Evolutionary conservation across 2,797 vertebrate genomes (phyloP), one percentile per base, ranked within the genome.

Genomic region (Picus viridis): DNA sequence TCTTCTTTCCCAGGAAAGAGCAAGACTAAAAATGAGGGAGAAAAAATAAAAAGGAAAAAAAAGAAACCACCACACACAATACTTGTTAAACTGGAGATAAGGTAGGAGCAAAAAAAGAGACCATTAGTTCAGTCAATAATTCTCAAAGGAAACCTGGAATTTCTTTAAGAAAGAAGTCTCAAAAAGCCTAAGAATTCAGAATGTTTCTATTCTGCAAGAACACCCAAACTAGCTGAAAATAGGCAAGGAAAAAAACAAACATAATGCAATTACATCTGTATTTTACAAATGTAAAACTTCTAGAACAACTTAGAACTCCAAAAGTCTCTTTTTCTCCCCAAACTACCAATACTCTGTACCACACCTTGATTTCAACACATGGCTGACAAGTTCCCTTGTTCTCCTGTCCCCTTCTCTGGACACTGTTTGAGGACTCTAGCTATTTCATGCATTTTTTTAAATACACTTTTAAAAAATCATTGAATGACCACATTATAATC

Each of bases 261-360:
- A 41, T 5, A 3, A 63, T 12, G 10, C 59, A 83, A 58, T 47
- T 65, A 41, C 0, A 0, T n/a, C 27, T 30, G 3, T 26, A 62
- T 75, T 84, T 83, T 26, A 75, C 9, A 19, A 0, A 58, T 3
- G 0, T 24, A 76, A 68, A 4, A 51, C 24, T 65, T 62, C 15
- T 19, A 22, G 7, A 89, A 62, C 15, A 72, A 58, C 17, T 57
- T 49, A 6, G n/a, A 70, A 61, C 16, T 61, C 47, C 12, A 22
- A 3, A 34, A 45, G 6, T 12, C 30, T 6, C 8, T 54, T 59
- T 73, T 73, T 53, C n/a, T 70, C 15, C 26, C 6, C 45, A 62
- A 57, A 88, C 79, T 10, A 74, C 27, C 27, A 71, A 32, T 19
- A 22, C 9, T 62, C 10, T 9, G 13, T 27, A 56, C n/a, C 61